Evolutionary conservation across 2,888 invertebrate species (phyloP).

Genomic region (Automeris io): DNA sequence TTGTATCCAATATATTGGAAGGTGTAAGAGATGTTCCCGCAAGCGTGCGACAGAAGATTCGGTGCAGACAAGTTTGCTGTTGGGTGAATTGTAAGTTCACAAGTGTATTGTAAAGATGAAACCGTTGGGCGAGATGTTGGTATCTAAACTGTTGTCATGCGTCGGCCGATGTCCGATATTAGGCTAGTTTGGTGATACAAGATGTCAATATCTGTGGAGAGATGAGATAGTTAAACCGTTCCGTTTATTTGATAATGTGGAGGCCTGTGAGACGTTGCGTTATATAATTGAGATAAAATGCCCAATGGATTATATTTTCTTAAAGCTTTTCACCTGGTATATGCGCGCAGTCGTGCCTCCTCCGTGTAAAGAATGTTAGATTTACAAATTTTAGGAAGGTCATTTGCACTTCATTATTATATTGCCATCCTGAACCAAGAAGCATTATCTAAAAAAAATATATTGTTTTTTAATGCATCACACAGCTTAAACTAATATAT

Average conservation of each 20-base stretch:
- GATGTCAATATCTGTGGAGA: slow-evolving; percentile 25
- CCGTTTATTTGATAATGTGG: slow-evolving; percentile 44
- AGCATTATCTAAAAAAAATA: slow-evolving; percentile 28
- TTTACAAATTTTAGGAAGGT: slow-evolving; percentile 29
- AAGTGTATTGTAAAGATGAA: slow-evolving; percentile 36
- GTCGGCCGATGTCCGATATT: slow-evolving; percentile 44
- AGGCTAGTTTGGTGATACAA: slow-evolving; percentile 50
- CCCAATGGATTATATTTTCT: slow-evolving; percentile 60
- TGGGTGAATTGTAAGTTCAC: slow-evolving; percentile 52
- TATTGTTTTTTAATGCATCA: too few species aligned
- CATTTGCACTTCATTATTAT: slow-evolving; percentile 53
- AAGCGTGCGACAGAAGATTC: slow-evolving; percentile 37
- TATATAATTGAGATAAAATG: slow-evolving; percentile 45
- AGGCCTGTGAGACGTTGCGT: slow-evolving; percentile 47
- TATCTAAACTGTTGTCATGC: slow-evolving; percentile 29
- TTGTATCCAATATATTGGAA: slow-evolving; percentile 75
- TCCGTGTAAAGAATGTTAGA: slow-evolving; percentile 52
- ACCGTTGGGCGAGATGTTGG: neutral
- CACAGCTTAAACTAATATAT: too few species aligned
- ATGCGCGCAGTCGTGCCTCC: slow-evolving; percentile 65
- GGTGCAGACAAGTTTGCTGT: slow-evolving; percentile 46
- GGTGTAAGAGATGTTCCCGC: slow-evolving; percentile 62
- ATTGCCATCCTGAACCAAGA: slow-evolving; percentile 42
- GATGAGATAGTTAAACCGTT: slow-evolving; percentile 32
- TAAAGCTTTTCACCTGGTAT: slow-evolving; percentile 57